Conservation (phyloP, 2,113 vertebrate species). For the Saguinus midas region DNA sequence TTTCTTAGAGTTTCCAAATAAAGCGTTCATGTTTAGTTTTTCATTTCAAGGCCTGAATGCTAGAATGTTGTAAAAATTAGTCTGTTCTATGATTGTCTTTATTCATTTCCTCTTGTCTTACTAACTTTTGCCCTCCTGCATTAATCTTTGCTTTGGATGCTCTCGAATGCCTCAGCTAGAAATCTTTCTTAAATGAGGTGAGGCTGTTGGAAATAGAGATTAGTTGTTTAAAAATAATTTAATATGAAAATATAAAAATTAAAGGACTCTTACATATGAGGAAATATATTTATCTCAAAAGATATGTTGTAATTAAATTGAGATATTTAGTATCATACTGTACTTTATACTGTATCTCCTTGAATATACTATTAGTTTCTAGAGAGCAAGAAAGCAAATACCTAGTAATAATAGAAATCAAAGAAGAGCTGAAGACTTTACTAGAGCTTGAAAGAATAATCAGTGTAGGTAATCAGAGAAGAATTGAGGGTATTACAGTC, state of each 20-base stretch:
- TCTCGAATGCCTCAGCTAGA: background rate
- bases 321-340: background rate
- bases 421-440: background rate
- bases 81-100: background rate
- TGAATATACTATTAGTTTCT: background rate
- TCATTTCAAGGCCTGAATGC: background rate
- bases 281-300: background rate
- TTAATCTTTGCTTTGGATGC: background rate
- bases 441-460: background rate
- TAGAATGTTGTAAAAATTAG: background rate
- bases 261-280: background rate
- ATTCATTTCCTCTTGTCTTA: background rate
- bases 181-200: background rate
- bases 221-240: background rate
- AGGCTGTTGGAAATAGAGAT: background rate
- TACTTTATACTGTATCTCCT: background rate
- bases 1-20: constrained; percentile 1
- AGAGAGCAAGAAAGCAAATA: background rate
- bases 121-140: background rate
- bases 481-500: background rate
- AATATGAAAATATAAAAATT: background rate
- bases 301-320: background rate
- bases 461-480: background rate
- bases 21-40: background rate
- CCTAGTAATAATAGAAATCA: background rate